phyloP scores from a whole-genome alignment of 2,113 vertebrate genomes.

The Orycteropus afer region DNA sequence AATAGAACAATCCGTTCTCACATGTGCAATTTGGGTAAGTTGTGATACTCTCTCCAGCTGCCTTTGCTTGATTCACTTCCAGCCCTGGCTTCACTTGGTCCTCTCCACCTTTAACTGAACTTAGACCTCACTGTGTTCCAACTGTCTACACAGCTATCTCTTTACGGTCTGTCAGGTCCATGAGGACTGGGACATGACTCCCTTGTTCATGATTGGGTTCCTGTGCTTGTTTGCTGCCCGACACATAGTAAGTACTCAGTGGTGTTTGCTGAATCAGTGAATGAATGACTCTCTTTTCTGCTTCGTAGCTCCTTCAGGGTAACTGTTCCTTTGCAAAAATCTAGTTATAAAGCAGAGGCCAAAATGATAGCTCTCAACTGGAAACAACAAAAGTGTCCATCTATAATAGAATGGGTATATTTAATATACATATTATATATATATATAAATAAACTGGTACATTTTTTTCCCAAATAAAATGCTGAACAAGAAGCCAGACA shows the following conservation, averaged over 20 bases:
- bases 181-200: fast-evolving
- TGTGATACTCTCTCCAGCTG: not conserved
- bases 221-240: not conserved
- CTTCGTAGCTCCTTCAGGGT: not conserved
- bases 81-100: not conserved
- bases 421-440: no score
- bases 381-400: not conserved
- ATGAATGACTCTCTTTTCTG: not conserved
- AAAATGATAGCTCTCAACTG: not conserved
- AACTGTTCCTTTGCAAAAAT: not conserved
- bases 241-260: not conserved
- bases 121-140: not conserved
- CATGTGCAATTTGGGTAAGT: not conserved
- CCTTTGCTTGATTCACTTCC: not conserved
- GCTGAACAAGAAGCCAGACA: not conserved
- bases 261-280: not conserved
- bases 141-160: not conserved
- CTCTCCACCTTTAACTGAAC: not conserved
- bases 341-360: not conserved
- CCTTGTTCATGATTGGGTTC: not conserved
- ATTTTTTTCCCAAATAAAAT: not conserved
- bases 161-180: not conserved
- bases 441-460: not conserved
- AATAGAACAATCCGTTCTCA: not conserved
- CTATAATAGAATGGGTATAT: not conserved